phyloP scores from a whole-genome alignment of 2,888 invertebrate species.

The Caenorhabditis uteleia region DNA sequence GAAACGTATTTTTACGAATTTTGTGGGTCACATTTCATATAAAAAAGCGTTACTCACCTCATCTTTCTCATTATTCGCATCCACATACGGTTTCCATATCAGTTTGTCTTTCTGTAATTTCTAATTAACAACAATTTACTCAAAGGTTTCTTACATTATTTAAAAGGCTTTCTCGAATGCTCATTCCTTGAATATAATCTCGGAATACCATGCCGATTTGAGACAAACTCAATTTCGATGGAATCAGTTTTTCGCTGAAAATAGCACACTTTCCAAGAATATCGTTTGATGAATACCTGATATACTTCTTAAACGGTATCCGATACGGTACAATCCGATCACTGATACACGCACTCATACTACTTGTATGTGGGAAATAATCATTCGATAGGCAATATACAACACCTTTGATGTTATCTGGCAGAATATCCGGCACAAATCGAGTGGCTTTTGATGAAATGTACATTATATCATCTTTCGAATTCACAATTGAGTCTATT shows the following conservation, averaged over 20 bases:
- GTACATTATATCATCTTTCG: constrained; percentile 23
- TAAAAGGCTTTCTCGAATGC: constrained; percentile 10
- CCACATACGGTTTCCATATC: neutral
- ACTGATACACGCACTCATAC: constrained; percentile 11
- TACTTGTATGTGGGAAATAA: constrained; percentile 14
- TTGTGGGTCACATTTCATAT: too few relatives aligned
- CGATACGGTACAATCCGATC: constrained; percentile 20
- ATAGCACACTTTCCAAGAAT: neutral
- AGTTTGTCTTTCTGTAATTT: neutral
- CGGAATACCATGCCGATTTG: constrained; percentile 12
- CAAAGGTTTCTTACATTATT: constrained; percentile 6
- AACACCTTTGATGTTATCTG: constrained; percentile 8
- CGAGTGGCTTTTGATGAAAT: constrained; percentile 25
- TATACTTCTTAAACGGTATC: constrained; percentile 13
- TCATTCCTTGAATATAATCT: constrained; percentile 13
- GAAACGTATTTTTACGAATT: too few relatives aligned
- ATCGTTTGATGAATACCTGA: constrained; percentile 11
- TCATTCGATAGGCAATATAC: constrained; percentile 29
- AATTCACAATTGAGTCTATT: too few relatives aligned
- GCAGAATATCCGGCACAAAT: constrained; percentile 15
- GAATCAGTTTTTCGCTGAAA: constrained; percentile 11
- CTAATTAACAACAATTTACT: neutral
- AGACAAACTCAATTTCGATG: constrained; percentile 3
- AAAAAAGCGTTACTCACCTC: too few relatives aligned
- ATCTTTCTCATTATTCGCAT: neutral